These are phyloP conservation scores for Ambastaia sidthimunki DNA, from an alignment of 2,797 vertebrate genomes.

Conservation along the genomic window DNA sequence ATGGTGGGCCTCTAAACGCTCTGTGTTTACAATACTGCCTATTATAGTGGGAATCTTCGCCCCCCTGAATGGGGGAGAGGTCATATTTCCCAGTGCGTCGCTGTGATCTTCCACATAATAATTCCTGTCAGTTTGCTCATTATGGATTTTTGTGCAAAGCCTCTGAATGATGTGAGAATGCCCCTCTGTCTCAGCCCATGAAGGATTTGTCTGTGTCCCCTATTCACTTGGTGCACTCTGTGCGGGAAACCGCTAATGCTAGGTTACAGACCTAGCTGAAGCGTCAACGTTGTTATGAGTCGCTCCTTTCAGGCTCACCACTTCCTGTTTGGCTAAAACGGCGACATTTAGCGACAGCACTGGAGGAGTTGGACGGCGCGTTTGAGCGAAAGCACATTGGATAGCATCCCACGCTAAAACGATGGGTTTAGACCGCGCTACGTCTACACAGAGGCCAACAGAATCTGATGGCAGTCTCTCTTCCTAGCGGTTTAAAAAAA, in stretches of 20 bases:
- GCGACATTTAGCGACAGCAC: conserved; percentile 64
- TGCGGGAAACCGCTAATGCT: conserved; percentile 57
- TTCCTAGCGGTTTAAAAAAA: conserved; percentile 56
- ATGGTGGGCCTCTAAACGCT: conserved; percentile 78
- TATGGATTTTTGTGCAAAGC: conserved; percentile 88
- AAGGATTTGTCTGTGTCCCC: conserved; percentile 33
- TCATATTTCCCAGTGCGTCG: conserved; percentile 85
- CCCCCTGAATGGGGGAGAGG: conserved; percentile 74
- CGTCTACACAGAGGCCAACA: conserved; percentile 31
- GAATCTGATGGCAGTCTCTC: conserved; percentile 43
- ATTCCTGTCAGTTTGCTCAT: conserved; percentile 90
- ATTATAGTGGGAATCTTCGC: conserved; percentile 88
- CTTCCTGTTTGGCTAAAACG: conserved; percentile 69
- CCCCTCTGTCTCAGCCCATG: conserved; percentile 56
- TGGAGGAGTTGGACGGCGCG: conserved; percentile 45
- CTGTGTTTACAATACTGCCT: conserved; percentile 80
- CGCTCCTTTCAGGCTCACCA: conserved; percentile 57
- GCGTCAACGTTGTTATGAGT: conserved; percentile 48
- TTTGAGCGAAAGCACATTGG: conserved; percentile 56
- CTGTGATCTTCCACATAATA: conserved; percentile 87
- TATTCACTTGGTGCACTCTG: conserved; percentile 22
- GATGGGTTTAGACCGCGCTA: conserved; percentile 11
- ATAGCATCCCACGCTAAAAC: conserved; percentile 26
- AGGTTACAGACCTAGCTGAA: conserved; percentile 42
- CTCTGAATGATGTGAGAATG: conserved; percentile 89